A percentile compares a stretch with the other conserved stretches of the same genome.
Evolutionary conservation across 2,113 vertebrate genomes (phyloP).

Genomic region (Corapipo altera): DNA sequence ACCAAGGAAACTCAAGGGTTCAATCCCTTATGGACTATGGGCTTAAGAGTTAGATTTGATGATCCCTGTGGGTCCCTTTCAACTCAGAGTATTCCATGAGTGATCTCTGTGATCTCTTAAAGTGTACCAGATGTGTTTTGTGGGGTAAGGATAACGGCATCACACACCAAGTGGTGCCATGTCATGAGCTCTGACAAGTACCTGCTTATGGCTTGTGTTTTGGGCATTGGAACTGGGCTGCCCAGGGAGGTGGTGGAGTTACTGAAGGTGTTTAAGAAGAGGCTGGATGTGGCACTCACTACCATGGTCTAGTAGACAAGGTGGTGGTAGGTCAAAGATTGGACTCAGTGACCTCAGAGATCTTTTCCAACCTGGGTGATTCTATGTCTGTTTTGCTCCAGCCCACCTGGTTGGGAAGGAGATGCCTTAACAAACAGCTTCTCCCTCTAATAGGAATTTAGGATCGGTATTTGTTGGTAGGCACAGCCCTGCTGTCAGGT

Average conservation of each 20-base stretch:
- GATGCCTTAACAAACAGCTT: background rate
- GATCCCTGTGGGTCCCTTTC: background rate
- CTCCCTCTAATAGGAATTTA: accelerated
- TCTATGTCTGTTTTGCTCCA: background rate
- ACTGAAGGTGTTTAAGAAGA: background rate
- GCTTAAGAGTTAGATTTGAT: background rate
- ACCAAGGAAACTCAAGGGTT: background rate
- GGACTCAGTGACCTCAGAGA: background rate
- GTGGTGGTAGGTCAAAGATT: background rate
- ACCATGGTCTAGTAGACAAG: background rate
- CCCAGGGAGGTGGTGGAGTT: background rate
- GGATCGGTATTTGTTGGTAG: background rate
- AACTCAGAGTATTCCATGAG: background rate
- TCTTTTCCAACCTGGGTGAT: background rate
- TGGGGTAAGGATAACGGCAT: background rate
- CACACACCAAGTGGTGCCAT: accelerated
- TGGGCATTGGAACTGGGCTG: background rate
- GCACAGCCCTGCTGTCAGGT: background rate
- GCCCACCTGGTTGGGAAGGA: background rate
- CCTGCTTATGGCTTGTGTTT: accelerated
- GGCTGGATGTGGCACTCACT: background rate
- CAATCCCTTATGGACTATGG: too few species aligned
- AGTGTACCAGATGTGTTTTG: background rate
- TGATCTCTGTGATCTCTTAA: background rate
- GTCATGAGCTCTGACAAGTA: background rate